Evolutionary conservation across 2,888 invertebrate genomes (phyloP), one percentile per base, ranked within the genome.

Genomic region (Cryptus armator): DNA sequence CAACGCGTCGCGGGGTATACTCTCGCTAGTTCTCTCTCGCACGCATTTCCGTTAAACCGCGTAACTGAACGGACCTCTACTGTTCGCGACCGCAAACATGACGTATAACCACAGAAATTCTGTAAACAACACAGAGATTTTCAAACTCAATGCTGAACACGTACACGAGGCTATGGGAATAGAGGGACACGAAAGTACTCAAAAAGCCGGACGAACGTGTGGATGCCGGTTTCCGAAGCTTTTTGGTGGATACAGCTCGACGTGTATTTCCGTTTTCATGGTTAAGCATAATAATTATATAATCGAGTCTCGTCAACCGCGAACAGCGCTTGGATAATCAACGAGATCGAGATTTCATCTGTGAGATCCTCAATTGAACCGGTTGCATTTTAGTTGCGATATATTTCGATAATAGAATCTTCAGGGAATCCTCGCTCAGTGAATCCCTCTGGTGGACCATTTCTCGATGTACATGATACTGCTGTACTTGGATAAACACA

Each of bases 71-170:
- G 87, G 59, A 29, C 86, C 10, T 10, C 51, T 16, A 24, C 16
- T 19, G n/a, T 70, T 14, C 37, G 51, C 44, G 44, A 70, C 64
- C 59, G 43, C 56, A 67, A 48, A 87, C 87, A 88, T 89, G 89
- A 89, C 86, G 81, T 86, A 86, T 85, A 87, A 84, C 84, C 87
- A 64, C 66, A 72, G 81, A 81, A 85, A 88, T 88, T 89, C 87
- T 86, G 86, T 84, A 86, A 89, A 88, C 86, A 87, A 62, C 86
- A 62, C 51, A 76, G 53, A 66, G 59, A 53, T 71, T 75, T 74
- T 75, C 24, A 37, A 59, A 81, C 70, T 67, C 66, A 68, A 66
- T 77, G 70, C 80, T 66, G 59, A 32, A 78, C 78, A 68, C 72
- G 43, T 56, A 6, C 32, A 32, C 4, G 64, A n/a, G 9, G n/a